Conservation (phyloP, 2,888 invertebrate genomes). For the Dendrolimus houi region DNA sequence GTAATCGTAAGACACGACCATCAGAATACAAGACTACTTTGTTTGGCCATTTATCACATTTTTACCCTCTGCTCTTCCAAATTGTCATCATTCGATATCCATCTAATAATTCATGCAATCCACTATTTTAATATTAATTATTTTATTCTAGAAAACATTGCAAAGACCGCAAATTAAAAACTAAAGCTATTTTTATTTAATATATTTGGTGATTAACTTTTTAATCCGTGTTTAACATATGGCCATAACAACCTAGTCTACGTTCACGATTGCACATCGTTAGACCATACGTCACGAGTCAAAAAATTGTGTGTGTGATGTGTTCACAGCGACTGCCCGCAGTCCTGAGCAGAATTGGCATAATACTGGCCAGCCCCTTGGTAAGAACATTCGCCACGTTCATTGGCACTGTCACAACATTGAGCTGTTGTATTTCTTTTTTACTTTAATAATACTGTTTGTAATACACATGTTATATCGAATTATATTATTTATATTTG, state of each 20-base stretch:
- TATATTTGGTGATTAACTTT: slow-evolving; percentile 4
- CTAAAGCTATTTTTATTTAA: slow-evolving; percentile 2
- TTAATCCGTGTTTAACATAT: slow-evolving; percentile 14
- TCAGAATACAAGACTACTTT: slow-evolving; percentile 54
- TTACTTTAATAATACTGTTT: slow-evolving; percentile 10
- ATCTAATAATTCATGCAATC: slow-evolving; percentile 5
- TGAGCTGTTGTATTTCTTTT: slow-evolving; percentile 52
- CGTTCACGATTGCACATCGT: slow-evolving; percentile 62
- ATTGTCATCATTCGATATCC: not conserved
- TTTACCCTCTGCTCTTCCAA: slow-evolving; percentile 3
- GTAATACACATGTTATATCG: too few relatives aligned
- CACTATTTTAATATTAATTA: slow-evolving; percentile 14
- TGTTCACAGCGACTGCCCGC: slow-evolving; percentile 95
- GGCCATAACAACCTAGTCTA: slow-evolving; percentile 70
- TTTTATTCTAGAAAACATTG: slow-evolving; percentile 58
- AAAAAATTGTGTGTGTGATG: slow-evolving; percentile 79
- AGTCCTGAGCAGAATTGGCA: slow-evolving; percentile 97
- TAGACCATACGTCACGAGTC: slow-evolving; percentile 71
- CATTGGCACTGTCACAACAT: slow-evolving; percentile 67
- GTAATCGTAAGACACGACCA: slow-evolving; percentile 29
- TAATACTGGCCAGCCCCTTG: slow-evolving; percentile 96
- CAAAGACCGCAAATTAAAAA: slow-evolving; percentile 43
- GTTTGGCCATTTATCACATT: slow-evolving; percentile 51
- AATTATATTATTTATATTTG: too few relatives aligned
- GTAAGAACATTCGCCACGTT: slow-evolving; percentile 81